phyloP scores from a whole-genome alignment of 2,113 vertebrate species.

The Sakesphorus luctuosus region DNA sequence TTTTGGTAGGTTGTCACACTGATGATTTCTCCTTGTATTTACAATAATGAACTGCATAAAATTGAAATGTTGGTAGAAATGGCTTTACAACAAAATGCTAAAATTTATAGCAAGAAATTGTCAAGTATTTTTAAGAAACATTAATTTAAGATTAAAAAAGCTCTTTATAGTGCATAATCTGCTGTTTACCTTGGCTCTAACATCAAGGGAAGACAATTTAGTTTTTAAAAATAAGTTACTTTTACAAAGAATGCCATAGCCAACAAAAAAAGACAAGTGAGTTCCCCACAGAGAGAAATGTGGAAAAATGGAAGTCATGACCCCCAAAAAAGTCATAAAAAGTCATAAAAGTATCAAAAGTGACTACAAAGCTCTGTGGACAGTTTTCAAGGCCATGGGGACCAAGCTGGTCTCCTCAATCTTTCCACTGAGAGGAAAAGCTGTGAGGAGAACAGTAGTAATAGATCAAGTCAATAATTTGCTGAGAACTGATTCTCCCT shows the following conservation, averaged over 20 bases:
- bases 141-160: not conserved
- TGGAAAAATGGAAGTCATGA: not conserved
- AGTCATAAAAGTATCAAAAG: not conserved
- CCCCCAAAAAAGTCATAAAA: too few species aligned
- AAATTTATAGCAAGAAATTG: not conserved
- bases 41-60: not conserved
- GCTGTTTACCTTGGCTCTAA: not conserved
- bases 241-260: not conserved
- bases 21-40: not conserved
- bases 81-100: not conserved
- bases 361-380: not conserved
- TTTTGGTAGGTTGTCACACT: not conserved
- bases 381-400: not conserved
- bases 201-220: not conserved
- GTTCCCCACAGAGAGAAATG: not conserved
- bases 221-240: not conserved
- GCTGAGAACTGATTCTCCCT: not conserved
- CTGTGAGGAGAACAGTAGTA: not conserved
- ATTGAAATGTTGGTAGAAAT: not conserved
- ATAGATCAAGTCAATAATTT: not conserved
- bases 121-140: not conserved
- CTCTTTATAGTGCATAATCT: not conserved
- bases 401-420: not conserved
- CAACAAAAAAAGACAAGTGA: not conserved
- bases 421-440: not conserved